Base-by-base conservation (phyloP, 2,797 vertebrate species). In the Miichthys miiuy region DNA sequence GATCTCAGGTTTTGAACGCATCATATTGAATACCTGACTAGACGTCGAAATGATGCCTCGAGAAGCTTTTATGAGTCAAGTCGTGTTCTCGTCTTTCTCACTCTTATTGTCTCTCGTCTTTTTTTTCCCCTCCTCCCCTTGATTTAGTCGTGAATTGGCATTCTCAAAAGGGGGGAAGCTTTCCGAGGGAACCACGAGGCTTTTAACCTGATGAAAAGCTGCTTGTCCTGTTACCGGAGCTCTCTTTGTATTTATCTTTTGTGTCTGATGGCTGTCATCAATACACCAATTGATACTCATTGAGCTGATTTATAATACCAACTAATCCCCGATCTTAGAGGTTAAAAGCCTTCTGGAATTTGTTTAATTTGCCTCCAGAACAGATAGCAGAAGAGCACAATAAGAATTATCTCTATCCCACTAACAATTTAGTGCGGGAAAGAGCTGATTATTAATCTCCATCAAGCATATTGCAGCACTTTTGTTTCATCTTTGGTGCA, bases 131-230 rank as follows among this genome's bases (percentile, higher is more conserved):
- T 50, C 5, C 61, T 55, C 38, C 23, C 65, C 57, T 71, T 50
- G 25, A 64, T 67, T 65, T 47, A 61, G 65, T 52, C 0, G 3
- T 64, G 27, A 61, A 69, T 75, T 68, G 56, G 25, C 52, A 27
- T 77, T 65, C 79, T 64, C 63, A 4, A 34, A 41, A 67, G 8
- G 34, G 11, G 51, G 18, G 7, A 68, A 52, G 23, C 12, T 46
- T 47, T 74, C 61, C 27, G 30, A 69, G 68, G 51, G 27, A 79
- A 60, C 70, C 4, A 3, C 25, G 21, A 66, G 25, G 72, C 71
- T 84, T 79, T 81, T 58, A 87, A 47, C 25, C 18, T 83, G 77
- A 77, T 86, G 72, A 74, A 86, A 83, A 77, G 54, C 58, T 54
- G 54, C 16, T 52, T 27, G 56, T 80, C 54, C 21, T 65, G 18